Conservation (phyloP, 2,113 vertebrate species). For the Sylvietta virens region DNA sequence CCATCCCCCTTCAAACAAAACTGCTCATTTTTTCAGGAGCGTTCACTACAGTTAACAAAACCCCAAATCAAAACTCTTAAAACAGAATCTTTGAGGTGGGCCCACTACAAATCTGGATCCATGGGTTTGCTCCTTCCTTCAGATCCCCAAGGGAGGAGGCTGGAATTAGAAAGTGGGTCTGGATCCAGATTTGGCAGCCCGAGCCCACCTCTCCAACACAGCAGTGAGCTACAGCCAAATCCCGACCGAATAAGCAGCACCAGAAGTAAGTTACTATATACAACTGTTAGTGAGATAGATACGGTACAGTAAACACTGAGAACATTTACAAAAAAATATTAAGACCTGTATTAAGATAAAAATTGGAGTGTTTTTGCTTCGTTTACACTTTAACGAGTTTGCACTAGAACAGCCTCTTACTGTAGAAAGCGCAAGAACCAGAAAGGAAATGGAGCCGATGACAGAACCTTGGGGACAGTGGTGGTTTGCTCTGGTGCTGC, state of each 20-base stretch:
- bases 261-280: slow-evolving; percentile 80
- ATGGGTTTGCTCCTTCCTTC: background rate
- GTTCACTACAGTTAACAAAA: background rate
- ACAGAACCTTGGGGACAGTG: background rate
- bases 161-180: background rate
- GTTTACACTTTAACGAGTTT: slow-evolving; percentile 53
- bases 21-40: background rate
- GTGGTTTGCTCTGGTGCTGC: slow-evolving; percentile 29
- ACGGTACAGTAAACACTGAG: slow-evolving; percentile 84
- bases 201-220: background rate
- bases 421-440: slow-evolving; percentile 24
- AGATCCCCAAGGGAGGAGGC: background rate
- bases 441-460: background rate
- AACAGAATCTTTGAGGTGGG: slow-evolving; percentile 14
- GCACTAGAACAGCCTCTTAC: slow-evolving; percentile 69
- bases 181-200: background rate
- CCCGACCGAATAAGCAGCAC: slow-evolving; percentile 71
- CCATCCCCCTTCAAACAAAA: background rate
- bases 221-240: slow-evolving; percentile 60
- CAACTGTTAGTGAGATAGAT: slow-evolving; percentile 77
- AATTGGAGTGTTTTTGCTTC: slow-evolving; percentile 33
- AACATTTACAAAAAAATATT: slow-evolving; percentile 80
- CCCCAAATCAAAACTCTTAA: slow-evolving; percentile 7
- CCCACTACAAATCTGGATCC: background rate
- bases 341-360: slow-evolving; percentile 73